Evolutionary conservation across 2,113 vertebrate species (phyloP), one percentile per base, ranked within the genome.

Genomic region (Tauraco erythrolophus): DNA sequence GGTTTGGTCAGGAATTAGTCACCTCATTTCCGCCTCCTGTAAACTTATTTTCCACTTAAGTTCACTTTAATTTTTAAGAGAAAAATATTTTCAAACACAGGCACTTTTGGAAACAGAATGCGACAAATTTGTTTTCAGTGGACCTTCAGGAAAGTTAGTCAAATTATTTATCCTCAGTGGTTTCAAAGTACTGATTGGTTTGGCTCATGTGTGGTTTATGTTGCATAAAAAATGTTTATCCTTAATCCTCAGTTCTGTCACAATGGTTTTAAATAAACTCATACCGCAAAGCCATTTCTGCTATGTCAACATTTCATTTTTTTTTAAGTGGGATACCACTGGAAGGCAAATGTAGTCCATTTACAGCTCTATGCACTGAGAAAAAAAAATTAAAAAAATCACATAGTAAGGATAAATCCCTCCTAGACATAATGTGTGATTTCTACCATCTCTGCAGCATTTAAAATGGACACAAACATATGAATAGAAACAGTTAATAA

Each of bases 1-100:
- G 80, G 65, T 75, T 95, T 77, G 37, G 72, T 90, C 95, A 97
- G 88, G 92, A 97, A 93, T 90, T 31, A 88, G 58, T 91, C 86
- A 85, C 89, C 78, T 95, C 62, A 46, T 89, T 95, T 70, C 88
- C 95, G 86, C 81, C 92, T 89, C 51, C 95, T 95, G 89, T 57
- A 97, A 94, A 96, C 69, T 93, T 79, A 91, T n/a, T 96, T 74
- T 72, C 77, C 75, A 96, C 70, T 98, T 96, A 86, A 91, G 51
- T 50, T 48, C 95, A 69, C 81, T 86, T 89, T 96, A 86, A 93
- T 70, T 91, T 91, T 58, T 46, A 88, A 82, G 84, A 97, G 43
- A 79, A 94, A 82, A 93, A 45, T 53, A 80, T 88, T 97, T 96
- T 94, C 64, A 94, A 95, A 91, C 30, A 95, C 61, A 88, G 37